Evolutionary conservation across 92 coral and sea anemone species (phyloP).

Genomic region (Porites cylindrica): DNA sequence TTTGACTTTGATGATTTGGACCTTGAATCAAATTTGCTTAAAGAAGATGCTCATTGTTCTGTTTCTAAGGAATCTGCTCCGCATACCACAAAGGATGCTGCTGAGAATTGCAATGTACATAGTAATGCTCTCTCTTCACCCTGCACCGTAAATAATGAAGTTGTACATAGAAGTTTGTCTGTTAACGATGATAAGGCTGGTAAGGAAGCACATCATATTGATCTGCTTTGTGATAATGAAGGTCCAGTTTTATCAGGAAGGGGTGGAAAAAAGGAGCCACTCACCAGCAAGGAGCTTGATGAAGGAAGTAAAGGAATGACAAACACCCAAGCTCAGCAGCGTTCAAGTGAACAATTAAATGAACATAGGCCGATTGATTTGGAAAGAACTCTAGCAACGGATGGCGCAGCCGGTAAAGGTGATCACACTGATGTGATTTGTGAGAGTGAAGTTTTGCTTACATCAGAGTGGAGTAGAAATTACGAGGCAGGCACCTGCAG

Average conservation of each 20-base stretch:
- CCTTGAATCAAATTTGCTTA: not conserved
- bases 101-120: conserved; percentile 25
- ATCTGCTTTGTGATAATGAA: conserved; percentile 33
- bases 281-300: not conserved
- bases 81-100: not conserved
- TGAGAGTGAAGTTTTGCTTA: conserved; percentile 21
- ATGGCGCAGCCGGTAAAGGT: not conserved
- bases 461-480: not conserved
- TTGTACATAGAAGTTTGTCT: conserved; percentile 16
- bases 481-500: not conserved
- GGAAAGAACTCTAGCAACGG: not conserved
- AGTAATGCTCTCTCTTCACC: conserved; percentile 7
- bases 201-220: not conserved
- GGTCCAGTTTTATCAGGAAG: conserved; percentile 10
- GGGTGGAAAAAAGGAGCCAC: not conserved
- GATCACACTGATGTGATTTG: conserved; percentile 9
- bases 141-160: not conserved
- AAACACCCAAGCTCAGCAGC: not conserved
- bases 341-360: not conserved
- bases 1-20: conserved; percentile 36
- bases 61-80: conserved; percentile 1
- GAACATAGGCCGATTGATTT: not conserved
- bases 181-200: not conserved
- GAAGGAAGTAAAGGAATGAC: not conserved
- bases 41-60: not conserved